Evolutionary conservation across 2,113 vertebrate genomes (phyloP).

Genomic region (Centropus bengalensis): DNA sequence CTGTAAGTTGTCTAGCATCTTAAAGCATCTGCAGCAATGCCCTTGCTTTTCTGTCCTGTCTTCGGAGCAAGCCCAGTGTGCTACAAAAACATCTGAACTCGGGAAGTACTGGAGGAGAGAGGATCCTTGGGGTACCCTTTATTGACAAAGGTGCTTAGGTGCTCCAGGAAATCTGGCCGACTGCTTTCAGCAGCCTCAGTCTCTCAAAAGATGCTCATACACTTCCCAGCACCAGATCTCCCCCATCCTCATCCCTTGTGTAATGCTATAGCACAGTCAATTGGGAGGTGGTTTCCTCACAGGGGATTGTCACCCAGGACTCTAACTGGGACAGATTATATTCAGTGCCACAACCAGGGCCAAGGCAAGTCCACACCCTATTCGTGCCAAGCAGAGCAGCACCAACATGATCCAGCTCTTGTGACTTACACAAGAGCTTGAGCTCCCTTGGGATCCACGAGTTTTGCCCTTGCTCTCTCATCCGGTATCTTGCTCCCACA

Average conservation of each 20-base stretch:
- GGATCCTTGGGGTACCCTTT: neutral
- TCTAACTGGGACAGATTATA: neutral
- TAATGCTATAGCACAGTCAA: neutral
- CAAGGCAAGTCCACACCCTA: neutral
- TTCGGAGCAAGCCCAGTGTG: neutral
- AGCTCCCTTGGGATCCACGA: neutral
- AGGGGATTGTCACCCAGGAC: neutral
- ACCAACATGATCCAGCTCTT: neutral
- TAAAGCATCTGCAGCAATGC: neutral
- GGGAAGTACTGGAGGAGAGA: neutral
- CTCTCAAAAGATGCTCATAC: neutral
- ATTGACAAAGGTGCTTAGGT: neutral
- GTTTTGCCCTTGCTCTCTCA: neutral
- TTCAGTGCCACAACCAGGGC: neutral
- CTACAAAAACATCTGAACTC: neutral
- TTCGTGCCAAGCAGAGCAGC: neutral
- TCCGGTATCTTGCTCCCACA: neutral
- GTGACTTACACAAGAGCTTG: neutral
- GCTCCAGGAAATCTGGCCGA: neutral
- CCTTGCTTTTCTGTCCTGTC: neutral
- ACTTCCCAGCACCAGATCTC: neutral
- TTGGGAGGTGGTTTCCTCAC: neutral
- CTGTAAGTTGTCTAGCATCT: neutral
- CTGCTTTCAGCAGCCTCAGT: neutral
- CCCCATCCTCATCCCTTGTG: neutral